phyloP scores from a whole-genome alignment of 2,888 invertebrate genomes.

The Chrysolina oricalcia region DNA sequence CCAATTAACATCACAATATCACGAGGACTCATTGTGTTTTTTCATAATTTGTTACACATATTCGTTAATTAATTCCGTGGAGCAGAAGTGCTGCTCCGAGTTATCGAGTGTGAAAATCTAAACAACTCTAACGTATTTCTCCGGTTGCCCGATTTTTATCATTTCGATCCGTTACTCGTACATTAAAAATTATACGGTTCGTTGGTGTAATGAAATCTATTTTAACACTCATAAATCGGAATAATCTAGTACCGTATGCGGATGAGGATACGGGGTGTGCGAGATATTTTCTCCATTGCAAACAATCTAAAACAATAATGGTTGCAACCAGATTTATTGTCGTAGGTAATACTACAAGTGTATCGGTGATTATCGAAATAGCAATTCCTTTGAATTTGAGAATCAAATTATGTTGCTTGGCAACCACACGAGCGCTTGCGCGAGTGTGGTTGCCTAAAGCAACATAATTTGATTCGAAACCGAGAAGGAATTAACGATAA shows the following conservation, averaged over 20 bases:
- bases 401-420: too few relatives aligned
- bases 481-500: too few relatives aligned
- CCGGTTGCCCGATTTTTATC: conserved; percentile 50
- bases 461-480: too few relatives aligned
- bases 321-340: too few relatives aligned
- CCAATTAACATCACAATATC: conserved; percentile 43
- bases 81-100: conserved; percentile 54
- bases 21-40: conserved; percentile 49
- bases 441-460: too few relatives aligned
- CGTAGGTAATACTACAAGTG: too few relatives aligned
- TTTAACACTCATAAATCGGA: conserved; percentile 53
- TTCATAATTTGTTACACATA: conserved; percentile 57
- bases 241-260: conserved; percentile 40
- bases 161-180: conserved; percentile 43
- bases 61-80: conserved; percentile 58
- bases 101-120: conserved; percentile 55
- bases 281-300: neutral
- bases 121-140: conserved; percentile 49
- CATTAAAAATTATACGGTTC: conserved; percentile 54
- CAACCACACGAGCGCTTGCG: too few relatives aligned
- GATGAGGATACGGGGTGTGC: conserved; percentile 19
- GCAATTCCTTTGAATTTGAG: too few relatives aligned
- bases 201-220: conserved; percentile 52
- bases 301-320: neutral
- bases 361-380: too few relatives aligned